Percentiles rank a stretch among this genome's conserved stretches.
Conservation (phyloP, 2,113 vertebrate species). For the Potamarius usumacintae region DNA sequence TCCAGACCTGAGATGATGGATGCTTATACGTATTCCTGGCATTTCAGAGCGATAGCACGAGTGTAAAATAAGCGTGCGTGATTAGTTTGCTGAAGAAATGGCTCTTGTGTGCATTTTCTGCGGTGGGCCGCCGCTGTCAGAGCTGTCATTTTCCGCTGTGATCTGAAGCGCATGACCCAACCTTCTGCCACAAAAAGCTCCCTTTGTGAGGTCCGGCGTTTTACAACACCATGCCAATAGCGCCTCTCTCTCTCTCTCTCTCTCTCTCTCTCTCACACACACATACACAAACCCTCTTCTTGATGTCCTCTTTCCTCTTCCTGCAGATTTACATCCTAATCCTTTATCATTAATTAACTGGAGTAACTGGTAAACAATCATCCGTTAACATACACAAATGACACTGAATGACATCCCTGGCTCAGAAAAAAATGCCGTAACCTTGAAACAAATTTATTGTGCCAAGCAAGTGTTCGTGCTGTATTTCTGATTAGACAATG, state of each 20-base stretch:
- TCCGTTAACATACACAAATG: slow-evolving; percentile 43
- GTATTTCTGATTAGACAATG: slow-evolving; percentile 60
- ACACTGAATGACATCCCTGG: slow-evolving; percentile 42
- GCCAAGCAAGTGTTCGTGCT: slow-evolving; percentile 45
- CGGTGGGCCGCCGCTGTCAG: slow-evolving; percentile 29
- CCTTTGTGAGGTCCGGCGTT: slow-evolving; percentile 9
- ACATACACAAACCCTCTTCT: slow-evolving; percentile 2
- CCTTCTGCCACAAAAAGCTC: slow-evolving; percentile 35
- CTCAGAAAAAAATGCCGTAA: slow-evolving; percentile 50
- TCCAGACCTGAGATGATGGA: background rate
- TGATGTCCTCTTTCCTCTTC: slow-evolving; percentile 11
- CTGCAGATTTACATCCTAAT: slow-evolving; percentile 50
- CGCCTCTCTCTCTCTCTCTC: slow-evolving; percentile 10
- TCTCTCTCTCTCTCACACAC: background rate
- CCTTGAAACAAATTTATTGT: slow-evolving; percentile 57
- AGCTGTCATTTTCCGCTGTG: slow-evolving; percentile 41
- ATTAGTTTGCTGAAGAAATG: slow-evolving; percentile 38
- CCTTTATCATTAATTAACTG: slow-evolving; percentile 53
- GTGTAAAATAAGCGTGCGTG: slow-evolving; percentile 4
- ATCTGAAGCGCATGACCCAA: slow-evolving; percentile 40
- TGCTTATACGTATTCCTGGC: background rate
- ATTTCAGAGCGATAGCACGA: background rate
- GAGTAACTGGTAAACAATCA: slow-evolving; percentile 55
- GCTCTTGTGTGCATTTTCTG: slow-evolving; percentile 15
- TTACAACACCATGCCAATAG: slow-evolving; percentile 28